These are phyloP conservation scores for Pteropus alecto DNA, from an alignment of 2,113 vertebrate species.

Conservation along the genomic window DNA sequence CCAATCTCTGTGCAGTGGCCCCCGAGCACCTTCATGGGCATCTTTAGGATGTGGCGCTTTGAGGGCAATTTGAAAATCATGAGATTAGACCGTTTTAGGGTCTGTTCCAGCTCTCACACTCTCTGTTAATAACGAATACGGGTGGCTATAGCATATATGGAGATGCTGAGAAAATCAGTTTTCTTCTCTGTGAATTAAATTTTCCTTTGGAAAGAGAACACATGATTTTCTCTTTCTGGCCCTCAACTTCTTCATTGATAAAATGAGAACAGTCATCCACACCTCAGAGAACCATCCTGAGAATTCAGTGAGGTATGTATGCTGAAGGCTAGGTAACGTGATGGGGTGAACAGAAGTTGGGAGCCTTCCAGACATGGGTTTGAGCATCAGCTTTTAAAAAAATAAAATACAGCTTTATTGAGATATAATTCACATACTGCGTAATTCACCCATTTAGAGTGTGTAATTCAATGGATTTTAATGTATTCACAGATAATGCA, in stretches of 20 bases:
- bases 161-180: conserved; percentile 38
- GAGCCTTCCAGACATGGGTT: not conserved
- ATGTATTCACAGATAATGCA: not conserved
- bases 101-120: not conserved
- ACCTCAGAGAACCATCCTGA: not conserved
- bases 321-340: not conserved
- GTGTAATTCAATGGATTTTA: not conserved
- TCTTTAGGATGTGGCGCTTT: not conserved
- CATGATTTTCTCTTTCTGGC: not conserved
- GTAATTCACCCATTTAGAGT: not conserved
- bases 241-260: not conserved
- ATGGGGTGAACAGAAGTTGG: not conserved
- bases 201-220: conserved; percentile 11
- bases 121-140: not conserved
- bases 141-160: not conserved
- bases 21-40: not conserved
- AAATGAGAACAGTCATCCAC: not conserved
- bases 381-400: not conserved
- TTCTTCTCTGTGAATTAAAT: conserved; percentile 36
- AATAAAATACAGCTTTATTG: not conserved
- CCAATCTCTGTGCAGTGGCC: rapidly evolving
- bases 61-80: not conserved
- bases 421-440: not conserved
- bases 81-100: not conserved
- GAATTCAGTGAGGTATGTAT: not conserved